These are phyloP conservation scores for Octopus bimaculoides DNA, from an alignment of 1,140 invertebrate genomes.

Conservation along the genomic window DNA sequence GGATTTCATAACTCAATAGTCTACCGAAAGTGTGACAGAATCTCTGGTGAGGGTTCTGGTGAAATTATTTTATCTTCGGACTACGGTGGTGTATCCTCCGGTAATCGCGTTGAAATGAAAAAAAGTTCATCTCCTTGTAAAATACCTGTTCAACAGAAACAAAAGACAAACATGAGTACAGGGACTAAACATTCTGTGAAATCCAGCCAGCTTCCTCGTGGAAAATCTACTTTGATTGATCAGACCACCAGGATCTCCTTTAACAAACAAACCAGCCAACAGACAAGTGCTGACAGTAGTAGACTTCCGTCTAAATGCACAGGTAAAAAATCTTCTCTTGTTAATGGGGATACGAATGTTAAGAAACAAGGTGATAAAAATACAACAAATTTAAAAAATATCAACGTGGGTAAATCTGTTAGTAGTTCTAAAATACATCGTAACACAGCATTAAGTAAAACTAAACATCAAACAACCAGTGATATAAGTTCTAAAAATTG, in stretches of 20 bases:
- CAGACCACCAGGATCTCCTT: neutral
- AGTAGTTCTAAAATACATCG: neutral
- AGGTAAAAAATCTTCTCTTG: neutral
- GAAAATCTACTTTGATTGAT: neutral
- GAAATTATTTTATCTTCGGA: no score
- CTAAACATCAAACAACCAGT: neutral
- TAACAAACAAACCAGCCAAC: neutral
- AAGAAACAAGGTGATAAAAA: neutral
- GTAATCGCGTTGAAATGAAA: no score
- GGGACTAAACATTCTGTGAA: neutral
- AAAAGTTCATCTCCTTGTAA: neutral
- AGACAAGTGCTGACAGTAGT: neutral
- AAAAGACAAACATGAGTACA: constrained; percentile 1
- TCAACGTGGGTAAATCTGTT: neutral
- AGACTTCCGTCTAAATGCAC: neutral
- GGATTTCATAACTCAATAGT: no score
- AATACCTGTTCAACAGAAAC: neutral
- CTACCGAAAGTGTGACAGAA: no score
- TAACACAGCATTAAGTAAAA: neutral
- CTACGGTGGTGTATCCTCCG: no score
- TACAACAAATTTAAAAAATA: neutral
- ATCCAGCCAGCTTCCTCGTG: constrained; percentile 6
- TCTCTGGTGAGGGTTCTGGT: no score
- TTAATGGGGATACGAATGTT: neutral
- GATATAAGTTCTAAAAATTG: neutral